A percentile compares a stretch with the other conserved stretches of the same genome.
These are phyloP conservation scores for Enteromius viviparus DNA, from an alignment of 2,797 vertebrate species.

Conservation along the genomic window DNA sequence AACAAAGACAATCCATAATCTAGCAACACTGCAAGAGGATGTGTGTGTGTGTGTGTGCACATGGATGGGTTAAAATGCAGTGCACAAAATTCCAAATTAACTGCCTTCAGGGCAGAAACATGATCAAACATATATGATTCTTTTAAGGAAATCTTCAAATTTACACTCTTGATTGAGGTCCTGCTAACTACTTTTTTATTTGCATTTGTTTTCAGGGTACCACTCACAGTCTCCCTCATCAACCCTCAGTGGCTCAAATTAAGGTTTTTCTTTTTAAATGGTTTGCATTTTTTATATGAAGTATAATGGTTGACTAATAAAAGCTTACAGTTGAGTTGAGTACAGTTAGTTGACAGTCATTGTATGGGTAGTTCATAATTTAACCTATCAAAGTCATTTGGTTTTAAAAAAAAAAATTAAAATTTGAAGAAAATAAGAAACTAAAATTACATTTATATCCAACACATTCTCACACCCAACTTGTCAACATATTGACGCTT, in stretches of 20 bases:
- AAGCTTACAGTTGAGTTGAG: not conserved
- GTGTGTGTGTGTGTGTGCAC: too few relatives aligned
- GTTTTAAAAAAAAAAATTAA: not conserved
- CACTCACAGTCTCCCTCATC: fast-evolving
- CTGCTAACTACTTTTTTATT: not conserved
- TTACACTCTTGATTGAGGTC: not conserved
- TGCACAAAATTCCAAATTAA: not conserved
- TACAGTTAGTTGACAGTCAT: not conserved
- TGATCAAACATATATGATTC: too few relatives aligned
- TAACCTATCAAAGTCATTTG: not conserved
- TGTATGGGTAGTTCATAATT: not conserved
- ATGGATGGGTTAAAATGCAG: too few relatives aligned
- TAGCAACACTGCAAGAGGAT: too few relatives aligned
- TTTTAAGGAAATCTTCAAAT: too few relatives aligned
- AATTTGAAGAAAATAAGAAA: not conserved
- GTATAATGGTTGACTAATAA: not conserved
- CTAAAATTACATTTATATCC: not conserved
- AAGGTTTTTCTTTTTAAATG: not conserved
- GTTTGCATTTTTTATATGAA: not conserved
- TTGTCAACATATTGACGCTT: too few relatives aligned
- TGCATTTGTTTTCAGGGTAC: constrained; percentile 1
- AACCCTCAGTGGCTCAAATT: not conserved
- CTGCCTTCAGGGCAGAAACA: not conserved
- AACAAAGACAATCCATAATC: not conserved
- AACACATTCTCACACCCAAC: too few relatives aligned